These are phyloP conservation scores for Calypte anna DNA, from an alignment of 2,113 vertebrate species.

Conservation along the genomic window DNA sequence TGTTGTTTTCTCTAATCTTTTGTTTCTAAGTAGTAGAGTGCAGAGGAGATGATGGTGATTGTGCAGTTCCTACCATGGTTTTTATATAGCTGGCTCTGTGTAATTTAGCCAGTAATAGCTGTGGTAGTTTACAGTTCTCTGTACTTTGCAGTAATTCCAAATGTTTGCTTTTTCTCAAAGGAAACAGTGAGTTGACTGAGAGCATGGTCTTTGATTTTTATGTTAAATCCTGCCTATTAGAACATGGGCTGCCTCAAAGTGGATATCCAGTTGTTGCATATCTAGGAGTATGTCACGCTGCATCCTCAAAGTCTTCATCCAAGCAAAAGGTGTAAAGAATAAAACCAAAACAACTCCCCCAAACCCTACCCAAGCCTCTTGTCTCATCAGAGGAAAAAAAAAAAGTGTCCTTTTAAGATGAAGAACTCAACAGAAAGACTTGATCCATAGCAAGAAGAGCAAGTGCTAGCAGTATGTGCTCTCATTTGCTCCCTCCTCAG, in stretches of 20 bases:
- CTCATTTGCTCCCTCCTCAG: background rate
- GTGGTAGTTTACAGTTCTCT: slow-evolving; percentile 20
- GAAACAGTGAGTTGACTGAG: background rate
- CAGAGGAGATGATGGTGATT: background rate
- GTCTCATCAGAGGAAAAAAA: background rate
- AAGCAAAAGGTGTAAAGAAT: background rate
- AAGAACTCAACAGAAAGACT: background rate
- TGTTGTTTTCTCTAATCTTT: slow-evolving; percentile 3
- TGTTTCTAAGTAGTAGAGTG: background rate
- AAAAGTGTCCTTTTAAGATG: background rate
- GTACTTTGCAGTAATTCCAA: slow-evolving; percentile 6
- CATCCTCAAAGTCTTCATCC: background rate
- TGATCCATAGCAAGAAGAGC: background rate
- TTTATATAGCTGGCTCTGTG: background rate
- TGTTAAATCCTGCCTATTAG: background rate
- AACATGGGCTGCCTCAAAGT: background rate
- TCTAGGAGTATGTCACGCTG: background rate
- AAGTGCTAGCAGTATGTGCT: background rate
- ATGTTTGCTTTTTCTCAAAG: background rate
- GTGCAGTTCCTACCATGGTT: background rate
- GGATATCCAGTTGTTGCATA: background rate
- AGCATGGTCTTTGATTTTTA: background rate
- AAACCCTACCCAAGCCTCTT: background rate
- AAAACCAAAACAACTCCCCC: background rate
- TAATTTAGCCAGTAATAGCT: slow-evolving; percentile 36